Base-by-base conservation (phyloP, 2,797 vertebrate genomes). In the Pagetopsis macropterus region DNA sequence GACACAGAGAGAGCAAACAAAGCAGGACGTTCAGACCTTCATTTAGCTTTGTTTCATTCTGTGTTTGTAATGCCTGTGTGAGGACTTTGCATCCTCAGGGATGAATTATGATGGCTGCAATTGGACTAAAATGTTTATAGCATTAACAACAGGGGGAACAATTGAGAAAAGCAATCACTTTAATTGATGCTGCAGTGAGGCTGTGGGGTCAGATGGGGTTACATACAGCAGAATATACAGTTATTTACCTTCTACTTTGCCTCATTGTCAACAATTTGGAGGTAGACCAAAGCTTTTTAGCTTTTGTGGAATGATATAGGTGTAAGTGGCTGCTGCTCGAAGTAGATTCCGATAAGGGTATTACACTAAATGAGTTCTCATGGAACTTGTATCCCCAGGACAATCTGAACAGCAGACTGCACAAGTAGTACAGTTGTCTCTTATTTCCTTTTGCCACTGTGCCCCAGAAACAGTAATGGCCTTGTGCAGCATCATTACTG, bases 41-140 rank as follows among this genome's bases (percentile, higher is more conserved):
- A 43, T 17, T 21, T 64, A 27, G 72, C 23, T 70, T 55, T 76
- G 41, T 59, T 81, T 31, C 59, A 48, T 61, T 75, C 52, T 59
- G 14, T 66, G 52, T 55, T 54, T 63, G 65, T n/a, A 74, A 57
- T 54, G 73, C 23, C 44, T 79, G 31, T 55, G 69, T 54, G 81
- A 59, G 57, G 48, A 67, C 66, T 76, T 76, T 59, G 65, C 60
- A 72, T 49, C 73, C 68, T 66, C n/a, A 1, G 41, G 45, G 51
- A 78, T 87, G 70, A 85, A 76, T 78, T 81, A 88, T 72, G 62
- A 51, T 23, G 63, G 52, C n/a, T 56, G 70, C 72, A 84, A 79
- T 80, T 65, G 59, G 75, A 78, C 77, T 78, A 73, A 86, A 82
- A 86, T 76, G 60, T 64, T 77, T 78, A 82, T 66, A 76, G 52